phyloP scores from a whole-genome alignment of 2,797 vertebrate genomes.

The Mormyrops attenuatus region DNA sequence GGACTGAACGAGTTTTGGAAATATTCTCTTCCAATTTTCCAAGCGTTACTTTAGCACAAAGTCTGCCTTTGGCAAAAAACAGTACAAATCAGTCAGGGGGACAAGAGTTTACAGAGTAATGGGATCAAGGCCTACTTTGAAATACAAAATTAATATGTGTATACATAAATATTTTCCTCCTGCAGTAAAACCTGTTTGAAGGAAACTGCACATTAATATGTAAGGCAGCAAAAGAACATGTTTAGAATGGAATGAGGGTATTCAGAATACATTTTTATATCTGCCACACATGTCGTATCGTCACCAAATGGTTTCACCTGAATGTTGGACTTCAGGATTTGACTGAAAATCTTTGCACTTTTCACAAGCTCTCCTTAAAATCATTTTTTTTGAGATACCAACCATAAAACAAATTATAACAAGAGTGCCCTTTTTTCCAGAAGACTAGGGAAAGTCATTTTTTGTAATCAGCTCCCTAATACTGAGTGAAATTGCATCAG shows the following conservation, averaged over 20 bases:
- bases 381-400: neutral
- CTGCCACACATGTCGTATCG: neutral
- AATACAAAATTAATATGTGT: neutral
- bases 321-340: neutral
- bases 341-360: neutral
- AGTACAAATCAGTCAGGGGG: neutral
- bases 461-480: neutral
- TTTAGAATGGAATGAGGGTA: neutral
- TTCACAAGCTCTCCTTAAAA: neutral
- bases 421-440: neutral
- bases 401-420: neutral
- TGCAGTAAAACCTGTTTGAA: neutral
- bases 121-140: neutral
- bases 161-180: neutral
- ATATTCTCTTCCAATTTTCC: neutral
- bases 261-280: neutral
- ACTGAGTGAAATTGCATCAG: neutral
- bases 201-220: slow-evolving; percentile 8
- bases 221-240: neutral
- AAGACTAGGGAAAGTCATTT: neutral
- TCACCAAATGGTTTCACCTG: neutral
- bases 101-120: neutral
- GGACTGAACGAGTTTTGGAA: neutral
- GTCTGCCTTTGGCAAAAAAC: neutral
- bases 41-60: neutral